phyloP scores from a whole-genome alignment of 2,113 vertebrate species.

The Oophaga pumilio region DNA sequence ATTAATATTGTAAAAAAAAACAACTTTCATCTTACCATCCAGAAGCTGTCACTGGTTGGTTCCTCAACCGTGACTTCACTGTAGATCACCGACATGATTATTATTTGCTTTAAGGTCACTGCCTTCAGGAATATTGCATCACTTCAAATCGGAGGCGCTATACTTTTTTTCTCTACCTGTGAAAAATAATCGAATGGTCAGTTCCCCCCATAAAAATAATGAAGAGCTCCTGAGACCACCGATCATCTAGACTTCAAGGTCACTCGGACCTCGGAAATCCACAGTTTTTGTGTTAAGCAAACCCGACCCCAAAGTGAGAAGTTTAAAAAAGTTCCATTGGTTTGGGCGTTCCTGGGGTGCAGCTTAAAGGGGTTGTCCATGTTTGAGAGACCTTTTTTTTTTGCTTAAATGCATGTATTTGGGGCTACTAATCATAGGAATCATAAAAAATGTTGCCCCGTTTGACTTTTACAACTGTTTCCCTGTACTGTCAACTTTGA shows the following conservation, averaged over 20 bases:
- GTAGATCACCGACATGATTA: conserved; percentile 62
- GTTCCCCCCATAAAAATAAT: not conserved
- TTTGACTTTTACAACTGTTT: too few species aligned
- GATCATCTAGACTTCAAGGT: not conserved
- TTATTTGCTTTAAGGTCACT: not conserved
- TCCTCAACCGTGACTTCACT: conserved; percentile 59
- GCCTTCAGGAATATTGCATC: not conserved
- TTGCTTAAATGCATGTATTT: too few species aligned
- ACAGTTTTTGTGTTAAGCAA: too few species aligned
- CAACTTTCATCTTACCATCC: conserved; percentile 58
- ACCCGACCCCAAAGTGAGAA: too few species aligned
- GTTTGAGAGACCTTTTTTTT: too few species aligned
- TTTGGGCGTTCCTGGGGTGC: too few species aligned
- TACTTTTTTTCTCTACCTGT: not conserved
- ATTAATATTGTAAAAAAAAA: not conserved
- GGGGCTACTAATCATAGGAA: too few species aligned
- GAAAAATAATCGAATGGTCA: not conserved
- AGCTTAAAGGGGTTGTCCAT: too few species aligned
- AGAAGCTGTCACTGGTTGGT: conserved; percentile 61
- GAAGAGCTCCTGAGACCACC: not conserved
- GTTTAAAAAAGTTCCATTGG: too few species aligned
- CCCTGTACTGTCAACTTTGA: too few species aligned
- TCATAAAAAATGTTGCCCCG: too few species aligned
- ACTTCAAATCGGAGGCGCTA: not conserved
- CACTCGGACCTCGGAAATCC: too few species aligned